Evolutionary conservation across 1,140 invertebrate genomes (phyloP).

Genomic region (Cydia strobilella): DNA sequence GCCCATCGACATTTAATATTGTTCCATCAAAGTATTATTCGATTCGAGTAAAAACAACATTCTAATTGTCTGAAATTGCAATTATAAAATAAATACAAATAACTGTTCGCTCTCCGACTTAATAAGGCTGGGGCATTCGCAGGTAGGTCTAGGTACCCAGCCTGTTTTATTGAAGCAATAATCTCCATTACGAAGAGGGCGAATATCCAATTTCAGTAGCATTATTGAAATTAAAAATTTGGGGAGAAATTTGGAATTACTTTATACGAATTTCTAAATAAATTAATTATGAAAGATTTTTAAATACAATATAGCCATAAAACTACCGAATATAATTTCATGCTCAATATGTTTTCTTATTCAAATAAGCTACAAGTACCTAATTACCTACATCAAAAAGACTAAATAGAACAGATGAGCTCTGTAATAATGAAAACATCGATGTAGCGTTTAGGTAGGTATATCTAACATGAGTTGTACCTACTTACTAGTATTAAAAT

Average conservation of each 20-base stretch:
- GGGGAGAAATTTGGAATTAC: neutral
- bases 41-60: neutral
- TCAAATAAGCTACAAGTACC: too few species aligned
- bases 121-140: neutral
- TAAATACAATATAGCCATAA: neutral
- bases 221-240: conserved; percentile 31
- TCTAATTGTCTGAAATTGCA: conserved; percentile 9
- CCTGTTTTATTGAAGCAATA: conserved; percentile 25
- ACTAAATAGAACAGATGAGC: too few species aligned
- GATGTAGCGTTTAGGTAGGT: too few species aligned
- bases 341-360: too few species aligned
- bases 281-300: conserved; percentile 7
- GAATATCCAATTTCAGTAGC: conserved; percentile 20
- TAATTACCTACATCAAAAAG: too few species aligned
- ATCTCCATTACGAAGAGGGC: conserved; percentile 4
- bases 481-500: neutral
- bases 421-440: too few species aligned
- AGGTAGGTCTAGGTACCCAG: conserved; percentile 4
- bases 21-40: neutral
- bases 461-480: too few species aligned
- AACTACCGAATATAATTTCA: neutral
- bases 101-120: neutral
- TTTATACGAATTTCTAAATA: conserved; percentile 2
- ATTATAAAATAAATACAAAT: conserved; percentile 20
- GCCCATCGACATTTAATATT: neutral